Evolutionary conservation across 2,113 vertebrate genomes (phyloP), one percentile per base, ranked within the genome.

Genomic region (Rhagologus leucostigma): DNA sequence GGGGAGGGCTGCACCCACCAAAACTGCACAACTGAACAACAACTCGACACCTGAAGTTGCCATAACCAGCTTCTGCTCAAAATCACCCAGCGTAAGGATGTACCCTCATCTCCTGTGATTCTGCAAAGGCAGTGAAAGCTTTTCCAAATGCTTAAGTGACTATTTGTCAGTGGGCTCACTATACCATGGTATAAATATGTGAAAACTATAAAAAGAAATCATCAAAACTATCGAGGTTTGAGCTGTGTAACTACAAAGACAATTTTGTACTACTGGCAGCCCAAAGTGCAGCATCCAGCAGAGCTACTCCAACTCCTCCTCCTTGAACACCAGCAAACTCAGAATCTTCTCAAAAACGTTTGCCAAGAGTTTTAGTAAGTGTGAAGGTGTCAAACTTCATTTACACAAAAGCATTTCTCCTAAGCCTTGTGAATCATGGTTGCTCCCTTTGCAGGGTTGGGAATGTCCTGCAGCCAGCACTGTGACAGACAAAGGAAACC

Each of bases 41-140:
- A 42, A 7, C 44, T 56, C 7, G 1, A 24, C 14, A 27, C 57
- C 37, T 88, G 21, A 46, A 42, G 15, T 1, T 56, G 19, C 14
- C 21, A 0, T 46, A 53, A 69, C 0, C 2, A 83, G 49, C 17
- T 65, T 44, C 59, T 83, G 49, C 55, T 83, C 55, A 62, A 35
- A 67, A 69, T 49, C 46, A 69, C 29, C n/a, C 2, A 1, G 6
- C 2, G 0, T 19, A 42, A 2, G 1, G n/a, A 81, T 16, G 26
- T 16, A 57, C 7, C 16, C 7, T 0, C 33, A 32, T 11, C 74
- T 84, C 80, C 77, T 47, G 26, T 8, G 53, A 50, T 29, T 62
- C 69, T 68, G 23, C 16, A 52, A 29, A 2, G 27, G 67, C 70
- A 83, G 35, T 5, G 32, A 88, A 90, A 62, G 67, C 82, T 64